Percentiles rank a stretch among this genome's conserved stretches.
Evolutionary conservation across 2,113 vertebrate species (phyloP).

Genomic region (Pao palembangensis): DNA sequence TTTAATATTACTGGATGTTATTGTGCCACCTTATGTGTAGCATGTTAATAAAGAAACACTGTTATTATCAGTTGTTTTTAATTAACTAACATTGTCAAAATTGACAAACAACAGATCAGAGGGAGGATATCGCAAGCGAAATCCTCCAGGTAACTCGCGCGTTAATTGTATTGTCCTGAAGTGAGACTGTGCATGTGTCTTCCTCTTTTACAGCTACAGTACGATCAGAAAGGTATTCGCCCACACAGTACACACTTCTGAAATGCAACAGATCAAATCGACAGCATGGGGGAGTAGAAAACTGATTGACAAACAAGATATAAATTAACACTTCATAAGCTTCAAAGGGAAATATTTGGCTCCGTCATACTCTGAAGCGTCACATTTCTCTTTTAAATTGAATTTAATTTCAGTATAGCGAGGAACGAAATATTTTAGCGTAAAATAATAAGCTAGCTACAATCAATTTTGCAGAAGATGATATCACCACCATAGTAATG

Average conservation of each 20-base stretch:
- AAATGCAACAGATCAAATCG: constrained; percentile 47
- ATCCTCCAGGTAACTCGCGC: no score
- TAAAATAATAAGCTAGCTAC: constrained; percentile 56
- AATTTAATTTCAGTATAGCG: constrained; percentile 55
- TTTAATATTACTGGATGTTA: no score
- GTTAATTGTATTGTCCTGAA: no score
- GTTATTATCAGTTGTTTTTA: constrained; percentile 4
- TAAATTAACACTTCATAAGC: constrained; percentile 56
- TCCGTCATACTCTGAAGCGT: constrained; percentile 36
- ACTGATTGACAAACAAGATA: constrained; percentile 54
- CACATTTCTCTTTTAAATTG: constrained; percentile 45
- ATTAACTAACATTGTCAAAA: no score
- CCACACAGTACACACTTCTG: constrained; percentile 32
- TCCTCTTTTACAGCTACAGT: constrained; percentile 19
- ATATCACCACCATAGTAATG: constrained; percentile 57
- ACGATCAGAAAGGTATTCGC: constrained; percentile 43
- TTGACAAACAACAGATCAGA: no score
- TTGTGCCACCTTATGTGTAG: constrained; percentile 12
- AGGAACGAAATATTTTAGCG: constrained; percentile 41
- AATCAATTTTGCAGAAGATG: constrained; percentile 51
- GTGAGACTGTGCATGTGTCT: not conserved
- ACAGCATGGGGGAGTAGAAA: constrained; percentile 17
- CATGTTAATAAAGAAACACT: not conserved
- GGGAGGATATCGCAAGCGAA: no score
- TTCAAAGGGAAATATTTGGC: constrained; percentile 42